phyloP scores from a whole-genome alignment of 2,797 vertebrate genomes.

The Poecile montanus region DNA sequence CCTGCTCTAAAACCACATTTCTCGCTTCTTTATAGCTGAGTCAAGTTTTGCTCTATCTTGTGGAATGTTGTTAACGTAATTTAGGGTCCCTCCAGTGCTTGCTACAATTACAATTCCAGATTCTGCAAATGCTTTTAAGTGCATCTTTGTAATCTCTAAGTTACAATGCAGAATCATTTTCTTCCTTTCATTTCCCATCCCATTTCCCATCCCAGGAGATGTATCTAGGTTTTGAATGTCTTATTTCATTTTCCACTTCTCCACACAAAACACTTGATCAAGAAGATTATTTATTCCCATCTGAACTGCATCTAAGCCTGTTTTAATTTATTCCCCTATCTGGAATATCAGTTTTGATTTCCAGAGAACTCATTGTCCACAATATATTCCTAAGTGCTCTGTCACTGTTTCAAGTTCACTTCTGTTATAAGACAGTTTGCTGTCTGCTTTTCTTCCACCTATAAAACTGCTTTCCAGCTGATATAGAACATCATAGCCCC shows the following conservation, averaged over 20 bases:
- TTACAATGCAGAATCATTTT: neutral
- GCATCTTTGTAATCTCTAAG: neutral
- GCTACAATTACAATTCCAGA: neutral
- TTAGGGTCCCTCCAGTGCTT: neutral
- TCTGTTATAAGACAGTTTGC: neutral
- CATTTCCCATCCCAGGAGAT: neutral
- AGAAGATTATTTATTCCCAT: neutral
- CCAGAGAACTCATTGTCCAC: neutral
- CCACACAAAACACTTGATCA: neutral
- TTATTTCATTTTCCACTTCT: slow-evolving; percentile 3
- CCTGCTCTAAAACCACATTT: neutral
- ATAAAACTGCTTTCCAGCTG: neutral
- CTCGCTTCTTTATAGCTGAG: neutral
- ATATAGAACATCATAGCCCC: neutral
- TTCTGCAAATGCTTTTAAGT: neutral
- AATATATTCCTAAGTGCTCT: neutral
- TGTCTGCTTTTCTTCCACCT: neutral
- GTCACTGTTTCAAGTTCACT: neutral
- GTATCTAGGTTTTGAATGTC: neutral
- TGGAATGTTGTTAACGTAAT: neutral
- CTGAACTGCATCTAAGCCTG: neutral
- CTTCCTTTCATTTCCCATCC: neutral
- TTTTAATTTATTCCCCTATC: neutral
- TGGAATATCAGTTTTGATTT: neutral
- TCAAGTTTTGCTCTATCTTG: neutral